Percentiles rank a stretch among this genome's conserved stretches.
phyloP scores from a whole-genome alignment of 2,888 invertebrate genomes.

The Eristalinus aeneus region DNA sequence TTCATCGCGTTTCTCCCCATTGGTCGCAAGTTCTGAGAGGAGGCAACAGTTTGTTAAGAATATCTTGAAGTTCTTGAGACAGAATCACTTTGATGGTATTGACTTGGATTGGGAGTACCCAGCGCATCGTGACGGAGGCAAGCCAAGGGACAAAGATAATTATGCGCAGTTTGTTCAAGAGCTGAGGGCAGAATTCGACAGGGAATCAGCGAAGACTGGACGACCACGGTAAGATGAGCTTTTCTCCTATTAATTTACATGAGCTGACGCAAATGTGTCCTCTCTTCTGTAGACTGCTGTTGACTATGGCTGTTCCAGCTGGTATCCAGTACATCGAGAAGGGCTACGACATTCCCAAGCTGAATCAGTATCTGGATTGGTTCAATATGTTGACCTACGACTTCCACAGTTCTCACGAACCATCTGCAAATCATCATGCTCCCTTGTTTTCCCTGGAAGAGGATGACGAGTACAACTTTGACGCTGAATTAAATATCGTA shows the following conservation, averaged over 20 bases:
- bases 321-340: conserved; percentile 96
- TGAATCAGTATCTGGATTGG: conserved; percentile 95
- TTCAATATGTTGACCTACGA: conserved; percentile 95
- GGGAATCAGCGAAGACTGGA: conserved; percentile 91
- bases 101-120: conserved; percentile 93
- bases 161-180: conserved; percentile 94
- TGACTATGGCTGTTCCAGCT: conserved; percentile 97
- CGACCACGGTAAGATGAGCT: conserved; percentile 81
- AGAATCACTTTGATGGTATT: conserved; percentile 95
- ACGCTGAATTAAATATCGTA: conserved; percentile 93
- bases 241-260: not conserved
- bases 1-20: conserved; percentile 91
- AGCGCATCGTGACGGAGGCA: conserved; percentile 84
- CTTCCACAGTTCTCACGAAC: conserved; percentile 95
- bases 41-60: conserved; percentile 92
- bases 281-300: conserved; percentile 82
- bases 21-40: conserved; percentile 89
- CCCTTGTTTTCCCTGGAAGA: conserved; percentile 90
- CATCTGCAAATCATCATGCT: conserved; percentile 94
- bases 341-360: conserved; percentile 93
- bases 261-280: not conserved
- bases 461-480: conserved; percentile 92
- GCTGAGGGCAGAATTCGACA: conserved; percentile 92
- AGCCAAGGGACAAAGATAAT: conserved; percentile 91
- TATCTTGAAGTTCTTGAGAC: conserved; percentile 91